phyloP scores from a whole-genome alignment of 2,888 invertebrate species.

The Watsonalla binaria region DNA sequence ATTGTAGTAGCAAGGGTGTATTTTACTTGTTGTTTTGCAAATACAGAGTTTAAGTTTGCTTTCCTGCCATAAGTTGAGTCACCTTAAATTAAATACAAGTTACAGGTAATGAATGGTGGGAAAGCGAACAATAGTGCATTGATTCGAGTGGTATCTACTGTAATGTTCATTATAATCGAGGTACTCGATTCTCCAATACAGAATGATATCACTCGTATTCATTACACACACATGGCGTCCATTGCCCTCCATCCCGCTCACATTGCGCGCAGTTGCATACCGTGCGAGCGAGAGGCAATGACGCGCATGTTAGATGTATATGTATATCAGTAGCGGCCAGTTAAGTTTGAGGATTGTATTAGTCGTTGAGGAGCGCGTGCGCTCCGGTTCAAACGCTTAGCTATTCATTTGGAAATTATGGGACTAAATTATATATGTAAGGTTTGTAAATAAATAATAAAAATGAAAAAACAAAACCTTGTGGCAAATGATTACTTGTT shows the following conservation, averaged over 20 bases:
- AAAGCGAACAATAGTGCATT: no score
- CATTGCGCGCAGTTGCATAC: no score
- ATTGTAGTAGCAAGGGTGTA: no score
- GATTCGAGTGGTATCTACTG: no score
- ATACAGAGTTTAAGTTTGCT: no score
- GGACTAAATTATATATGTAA: constrained; percentile 74
- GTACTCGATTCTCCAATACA: not conserved
- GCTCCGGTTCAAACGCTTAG: constrained; percentile 42
- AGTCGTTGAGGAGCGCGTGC: constrained; percentile 31
- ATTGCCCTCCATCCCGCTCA: no score
- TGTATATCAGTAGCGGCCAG: constrained; percentile 17
- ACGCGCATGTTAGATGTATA: not conserved
- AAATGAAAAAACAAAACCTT: constrained; percentile 52
- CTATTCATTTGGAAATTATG: constrained; percentile 68
- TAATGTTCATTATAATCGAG: not conserved
- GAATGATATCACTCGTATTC: no score
- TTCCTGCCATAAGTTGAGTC: no score
- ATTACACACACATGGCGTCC: no score
- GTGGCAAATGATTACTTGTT: constrained; percentile 76
- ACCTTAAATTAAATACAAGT: no score
- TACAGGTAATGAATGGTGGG: no score
- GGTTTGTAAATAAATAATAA: constrained; percentile 71
- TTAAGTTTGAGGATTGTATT: constrained; percentile 66
- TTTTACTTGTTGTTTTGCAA: no score
- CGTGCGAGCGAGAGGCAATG: constrained; percentile 4